phyloP scores from a whole-genome alignment of 2,888 invertebrate species.

The Trissolcus japonicus region DNA sequence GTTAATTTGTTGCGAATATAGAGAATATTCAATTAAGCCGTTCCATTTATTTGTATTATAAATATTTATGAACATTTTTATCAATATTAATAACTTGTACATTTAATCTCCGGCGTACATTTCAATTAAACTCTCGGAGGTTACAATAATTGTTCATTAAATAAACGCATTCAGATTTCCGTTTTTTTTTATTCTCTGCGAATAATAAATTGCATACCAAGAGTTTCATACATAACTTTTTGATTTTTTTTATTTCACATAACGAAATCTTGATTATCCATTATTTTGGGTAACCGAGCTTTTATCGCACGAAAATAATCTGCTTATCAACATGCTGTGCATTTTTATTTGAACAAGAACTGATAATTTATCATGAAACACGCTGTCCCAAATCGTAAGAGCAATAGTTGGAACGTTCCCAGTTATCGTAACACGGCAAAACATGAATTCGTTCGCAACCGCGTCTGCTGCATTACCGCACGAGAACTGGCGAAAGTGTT shows the following conservation, averaged over 20 bases:
- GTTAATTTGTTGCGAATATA: slow-evolving; percentile 17
- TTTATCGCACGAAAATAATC: too few species aligned
- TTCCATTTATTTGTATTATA: slow-evolving; percentile 20
- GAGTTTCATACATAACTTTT: background rate
- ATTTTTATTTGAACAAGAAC: too few species aligned
- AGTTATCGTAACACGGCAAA: slow-evolving; percentile 46
- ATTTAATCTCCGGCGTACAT: slow-evolving; percentile 2
- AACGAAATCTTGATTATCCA: background rate
- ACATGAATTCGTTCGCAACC: slow-evolving; percentile 7
- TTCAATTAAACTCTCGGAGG: slow-evolving; percentile 12
- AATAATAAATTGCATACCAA: slow-evolving; percentile 1
- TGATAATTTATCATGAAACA: too few species aligned
- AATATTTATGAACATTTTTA: slow-evolving; percentile 24
- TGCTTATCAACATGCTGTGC: too few species aligned
- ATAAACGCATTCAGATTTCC: too few species aligned
- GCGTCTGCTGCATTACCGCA: slow-evolving; percentile 67
- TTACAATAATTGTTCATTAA: too few species aligned
- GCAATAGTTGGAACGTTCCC: background rate
- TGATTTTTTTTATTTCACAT: background rate
- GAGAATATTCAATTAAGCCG: slow-evolving; percentile 29
- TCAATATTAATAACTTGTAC: slow-evolving; percentile 20
- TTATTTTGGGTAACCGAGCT: too few species aligned
- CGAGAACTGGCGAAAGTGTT: slow-evolving; percentile 66
- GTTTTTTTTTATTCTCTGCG: background rate
- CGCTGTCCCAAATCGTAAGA: background rate